Conservation (phyloP, 2,888 invertebrate genomes). For the Metacarcinus magister region DNA sequence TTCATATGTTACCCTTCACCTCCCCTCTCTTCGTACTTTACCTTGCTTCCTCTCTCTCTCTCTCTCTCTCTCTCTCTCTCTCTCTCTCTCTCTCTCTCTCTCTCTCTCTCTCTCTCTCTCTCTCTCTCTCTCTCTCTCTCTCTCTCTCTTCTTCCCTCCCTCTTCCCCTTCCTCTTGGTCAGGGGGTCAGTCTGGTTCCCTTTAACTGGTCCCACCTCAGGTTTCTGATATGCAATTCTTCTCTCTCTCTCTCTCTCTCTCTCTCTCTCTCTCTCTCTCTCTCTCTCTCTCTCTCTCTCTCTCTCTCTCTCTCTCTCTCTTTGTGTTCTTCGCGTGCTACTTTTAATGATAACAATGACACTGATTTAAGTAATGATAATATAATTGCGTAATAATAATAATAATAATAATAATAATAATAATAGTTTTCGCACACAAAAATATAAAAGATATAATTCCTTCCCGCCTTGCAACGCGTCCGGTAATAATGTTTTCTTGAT, state of each 20-base stretch:
- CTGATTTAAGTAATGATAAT: too few species aligned
- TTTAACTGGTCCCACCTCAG: not conserved
- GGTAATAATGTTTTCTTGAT: not conserved
- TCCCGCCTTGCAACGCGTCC: too few species aligned
- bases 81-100: slow-evolving; percentile 26
- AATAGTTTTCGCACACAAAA: too few species aligned
- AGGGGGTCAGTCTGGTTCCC: not conserved
- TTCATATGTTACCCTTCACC: not conserved
- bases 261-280: not conserved
- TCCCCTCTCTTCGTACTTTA: not conserved
- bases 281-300: slow-evolving; percentile 57
- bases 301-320: slow-evolving; percentile 44
- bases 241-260: not conserved
- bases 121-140: slow-evolving; percentile 52
- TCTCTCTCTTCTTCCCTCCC: slow-evolving; percentile 55
- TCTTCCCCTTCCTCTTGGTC: slow-evolving; percentile 3
- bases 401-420: too few species aligned
- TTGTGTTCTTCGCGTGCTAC: not conserved
- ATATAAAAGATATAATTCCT: too few species aligned
- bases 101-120: slow-evolving; percentile 60
- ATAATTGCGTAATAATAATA: too few species aligned
- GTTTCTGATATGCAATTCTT: not conserved
- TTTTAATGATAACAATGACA: not conserved
- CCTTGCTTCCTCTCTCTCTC: slow-evolving; percentile 15
- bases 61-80: slow-evolving; percentile 40